phyloP scores from a whole-genome alignment of 2,113 vertebrate species.

The Rhineura floridana region DNA sequence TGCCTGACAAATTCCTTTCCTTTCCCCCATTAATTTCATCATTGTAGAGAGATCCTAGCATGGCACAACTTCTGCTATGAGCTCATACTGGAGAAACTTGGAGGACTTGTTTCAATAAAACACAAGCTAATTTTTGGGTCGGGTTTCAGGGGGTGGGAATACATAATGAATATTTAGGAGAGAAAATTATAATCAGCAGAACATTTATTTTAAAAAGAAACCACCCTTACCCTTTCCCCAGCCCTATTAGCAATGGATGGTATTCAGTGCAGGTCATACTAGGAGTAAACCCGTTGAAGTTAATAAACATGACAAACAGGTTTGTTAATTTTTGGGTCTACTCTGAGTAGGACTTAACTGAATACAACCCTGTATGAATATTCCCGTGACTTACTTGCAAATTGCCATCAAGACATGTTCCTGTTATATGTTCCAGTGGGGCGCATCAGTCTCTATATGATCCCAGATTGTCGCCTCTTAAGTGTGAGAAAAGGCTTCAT shows the following conservation, averaged over 20 bases:
- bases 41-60: constrained; percentile 51
- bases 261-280: no score
- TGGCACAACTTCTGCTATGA: not conserved
- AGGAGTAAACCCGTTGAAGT: no score
- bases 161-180: not conserved
- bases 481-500: not conserved
- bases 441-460: not conserved
- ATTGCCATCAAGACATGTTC: not conserved
- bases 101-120: constrained; percentile 30
- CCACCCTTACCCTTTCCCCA: not conserved
- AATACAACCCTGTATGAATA: not conserved
- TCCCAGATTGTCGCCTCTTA: not conserved
- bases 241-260: no score
- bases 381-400: not conserved
- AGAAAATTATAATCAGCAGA: not conserved
- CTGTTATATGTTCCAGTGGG: no score
- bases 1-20: constrained; percentile 59
- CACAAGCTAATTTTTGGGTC: constrained; percentile 40
- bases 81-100: constrained; percentile 33
- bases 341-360: no score
- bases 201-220: not conserved
- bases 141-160: constrained; percentile 34
- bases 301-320: no score
- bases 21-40: constrained; percentile 50
- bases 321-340: no score